Conservation (phyloP, 2,888 invertebrate species). For the Dicranocentrus wangi region DNA sequence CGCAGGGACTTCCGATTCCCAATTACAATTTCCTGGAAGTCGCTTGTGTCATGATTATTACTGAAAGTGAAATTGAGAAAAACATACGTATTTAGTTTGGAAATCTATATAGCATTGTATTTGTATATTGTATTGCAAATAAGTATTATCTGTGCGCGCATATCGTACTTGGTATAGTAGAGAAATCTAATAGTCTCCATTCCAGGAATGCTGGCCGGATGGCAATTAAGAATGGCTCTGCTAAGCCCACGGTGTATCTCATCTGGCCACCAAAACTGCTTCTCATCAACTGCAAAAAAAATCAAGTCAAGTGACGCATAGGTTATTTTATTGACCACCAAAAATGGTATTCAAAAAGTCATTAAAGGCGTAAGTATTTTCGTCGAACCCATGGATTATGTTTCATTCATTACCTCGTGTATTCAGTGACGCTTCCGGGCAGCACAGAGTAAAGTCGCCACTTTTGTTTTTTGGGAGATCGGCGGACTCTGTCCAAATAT, state of each 20-base stretch:
- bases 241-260: slow-evolving; percentile 51
- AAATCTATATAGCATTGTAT: background rate
- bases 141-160: no score
- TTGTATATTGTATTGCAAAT: no score
- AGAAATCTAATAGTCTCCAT: slow-evolving; percentile 58
- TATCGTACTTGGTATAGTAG: no score
- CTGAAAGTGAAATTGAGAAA: slow-evolving; percentile 24
- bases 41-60: slow-evolving; percentile 51
- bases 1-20: slow-evolving; percentile 37
- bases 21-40: slow-evolving; percentile 45
- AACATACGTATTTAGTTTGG: background rate
- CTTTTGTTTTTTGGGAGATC: no score
- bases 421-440: slow-evolving; percentile 33
- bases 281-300: slow-evolving; percentile 36
- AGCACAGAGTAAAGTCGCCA: slow-evolving; percentile 37
- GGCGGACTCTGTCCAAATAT: slow-evolving; percentile 37
- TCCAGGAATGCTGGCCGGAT: slow-evolving; percentile 54
- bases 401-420: no score
- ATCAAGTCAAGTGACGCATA: no score
- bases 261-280: slow-evolving; percentile 61
- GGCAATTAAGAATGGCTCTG: slow-evolving; percentile 54
- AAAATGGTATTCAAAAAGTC: no score
- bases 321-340: no score
- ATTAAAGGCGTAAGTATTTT: no score
- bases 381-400: no score